Evolutionary conservation across 2,113 vertebrate genomes (phyloP).

Genomic region (Brachypteracias leptosomus): DNA sequence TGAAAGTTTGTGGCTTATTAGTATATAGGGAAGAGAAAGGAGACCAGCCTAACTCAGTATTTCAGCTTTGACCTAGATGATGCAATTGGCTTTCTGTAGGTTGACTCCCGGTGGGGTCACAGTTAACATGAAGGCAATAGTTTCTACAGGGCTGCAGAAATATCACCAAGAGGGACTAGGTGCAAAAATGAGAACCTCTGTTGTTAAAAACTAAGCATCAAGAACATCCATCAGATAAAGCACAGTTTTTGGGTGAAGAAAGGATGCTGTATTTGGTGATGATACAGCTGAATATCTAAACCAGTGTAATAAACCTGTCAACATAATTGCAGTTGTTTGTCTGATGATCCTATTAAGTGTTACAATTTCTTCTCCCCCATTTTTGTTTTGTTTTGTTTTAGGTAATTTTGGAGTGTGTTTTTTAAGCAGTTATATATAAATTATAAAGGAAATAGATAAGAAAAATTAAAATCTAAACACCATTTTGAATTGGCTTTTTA

Average conservation of each 20-base stretch:
- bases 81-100: background rate
- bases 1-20: background rate
- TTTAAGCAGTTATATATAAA: slow-evolving; percentile 22
- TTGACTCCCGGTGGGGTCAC: background rate
- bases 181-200: background rate
- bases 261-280: background rate
- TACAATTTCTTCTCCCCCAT: background rate
- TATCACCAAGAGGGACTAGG: background rate
- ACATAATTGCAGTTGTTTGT: slow-evolving; percentile 43
- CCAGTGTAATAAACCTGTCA: background rate
- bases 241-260: background rate
- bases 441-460: slow-evolving; percentile 28
- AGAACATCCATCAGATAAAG: background rate
- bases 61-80: background rate
- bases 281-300: background rate
- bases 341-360: slow-evolving; percentile 35
- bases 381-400: slow-evolving; percentile 18
- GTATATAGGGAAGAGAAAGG: background rate
- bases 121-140: background rate
- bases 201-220: background rate
- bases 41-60: background rate
- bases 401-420: slow-evolving; percentile 21
- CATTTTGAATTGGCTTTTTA: slow-evolving; percentile 32
- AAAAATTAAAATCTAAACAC: slow-evolving; percentile 21
- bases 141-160: background rate